Evolutionary conservation across 2,888 invertebrate genomes (phyloP), one percentile per base, ranked within the genome.

Genomic region (Gibbula magus): DNA sequence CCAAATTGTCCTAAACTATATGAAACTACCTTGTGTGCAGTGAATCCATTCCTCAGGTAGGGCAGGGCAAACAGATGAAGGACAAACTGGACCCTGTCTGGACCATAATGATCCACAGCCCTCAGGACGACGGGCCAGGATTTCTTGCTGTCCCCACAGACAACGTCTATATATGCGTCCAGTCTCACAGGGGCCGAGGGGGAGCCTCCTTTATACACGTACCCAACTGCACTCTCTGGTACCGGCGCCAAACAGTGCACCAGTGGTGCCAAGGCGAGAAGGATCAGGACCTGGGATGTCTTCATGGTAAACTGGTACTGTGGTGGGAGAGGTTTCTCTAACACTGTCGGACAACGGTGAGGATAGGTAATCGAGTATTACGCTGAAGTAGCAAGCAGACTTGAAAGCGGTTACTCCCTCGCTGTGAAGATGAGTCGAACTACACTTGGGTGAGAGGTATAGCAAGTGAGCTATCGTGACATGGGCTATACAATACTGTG

Each of bases 11-110:
- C n/a, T n/a, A n/a, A 35, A 35, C 3, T 3, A 35, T 35, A 35
- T 5, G 7, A 35, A 13, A 10, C 13, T 56, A 88, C 90, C 81
- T 88, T 88, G 8, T 89, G 86, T 8, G 87, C 86, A 0, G 85
- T 77, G 77, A 86, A 90, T 13, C 89, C 84, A 75, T 89, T 88
- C 39, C 88, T 84, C 79, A 91, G 91, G 85, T 89, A 91, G 0
- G 91, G 90, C 52, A 91, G 83, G 4, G 89, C 89, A 74, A 91
- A 89, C 77, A 89, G 84, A 54, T 91, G 88, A 0, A 88, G 66
- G 5, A 82, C 85, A 25, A 91, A 81, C 67, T 81, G 83, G 4
- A 91, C 78, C 0, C 66, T 79, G 16, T 80, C 39, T 0, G 85
- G 66, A 1, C 88, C 89, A 81, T 90, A 91, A 53, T 83, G 66